Base-by-base conservation (phyloP, 2,888 invertebrate species). In the Euplagia quadripunctaria region DNA sequence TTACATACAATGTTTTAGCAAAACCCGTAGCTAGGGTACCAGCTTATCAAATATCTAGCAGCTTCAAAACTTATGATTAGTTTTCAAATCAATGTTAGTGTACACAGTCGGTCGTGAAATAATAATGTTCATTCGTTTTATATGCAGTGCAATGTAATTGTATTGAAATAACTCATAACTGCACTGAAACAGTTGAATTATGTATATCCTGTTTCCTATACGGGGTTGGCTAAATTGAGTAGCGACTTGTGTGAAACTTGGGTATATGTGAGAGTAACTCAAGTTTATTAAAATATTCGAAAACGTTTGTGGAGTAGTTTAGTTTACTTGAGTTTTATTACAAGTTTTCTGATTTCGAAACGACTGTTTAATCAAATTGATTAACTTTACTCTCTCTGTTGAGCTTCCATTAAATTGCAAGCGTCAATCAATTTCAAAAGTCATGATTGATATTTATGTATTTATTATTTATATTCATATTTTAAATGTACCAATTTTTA, bases 111-210 rank as follows among this genome's bases (percentile, higher is more conserved):
- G 12, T 42, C 52, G 63, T 68, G 46, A 69, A 69, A 61, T 72
- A 72, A 58, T 20, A 68, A 82, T 70, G 72, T 82, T 64, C 70
- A 70, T 31, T 70, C 72, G 71, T 76, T 71, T 79, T 58, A 42
- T 16, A 43, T 64, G 66, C 64, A 71, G 43, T 68, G 41, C 20
- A 70, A 67, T 72, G 71, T 74, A 80, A 82, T 72, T 74, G 67
- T 74, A 75, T 80, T 64, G 75, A 42, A 81, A 75, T 75, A 77
- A 58, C 55, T 69, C 14, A 46, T 69, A 74, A 81, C 73, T 71
- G 58, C 41, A 68, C 42, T 52, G 64, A 69, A 68, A 74, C 69
- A 79, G 75, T 71, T 77, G 75, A 75, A 75, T 80, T 70, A 74
- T 82, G 64, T 68, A 64, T 69, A 67, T 67, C n/a, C 51, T 68